These are phyloP conservation scores for Elymnias hypermnestra DNA, from an alignment of 1,140 invertebrate species.

Conservation along the genomic window DNA sequence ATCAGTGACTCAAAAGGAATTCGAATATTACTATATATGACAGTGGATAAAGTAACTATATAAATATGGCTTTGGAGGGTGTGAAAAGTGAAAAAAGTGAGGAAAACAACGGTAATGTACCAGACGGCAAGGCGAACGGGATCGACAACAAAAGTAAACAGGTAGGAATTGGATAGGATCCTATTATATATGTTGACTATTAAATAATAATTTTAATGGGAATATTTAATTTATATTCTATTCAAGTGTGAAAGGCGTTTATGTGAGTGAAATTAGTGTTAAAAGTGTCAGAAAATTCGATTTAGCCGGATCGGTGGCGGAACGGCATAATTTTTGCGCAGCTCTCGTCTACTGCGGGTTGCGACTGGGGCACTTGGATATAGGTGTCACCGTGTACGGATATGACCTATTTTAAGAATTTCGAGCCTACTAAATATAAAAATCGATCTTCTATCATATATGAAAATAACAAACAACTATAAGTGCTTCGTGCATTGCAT, in stretches of 20 bases:
- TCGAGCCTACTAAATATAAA: constrained; percentile 15
- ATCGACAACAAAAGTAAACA: constrained; percentile 73
- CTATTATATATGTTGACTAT: too few relatives aligned
- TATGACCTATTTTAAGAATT: constrained; percentile 62
- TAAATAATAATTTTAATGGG: too few relatives aligned
- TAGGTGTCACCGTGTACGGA: constrained; percentile 47
- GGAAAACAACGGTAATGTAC: constrained; percentile 65
- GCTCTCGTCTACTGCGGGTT: constrained; percentile 34
- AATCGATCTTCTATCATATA: too few relatives aligned
- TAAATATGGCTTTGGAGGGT: constrained; percentile 72
- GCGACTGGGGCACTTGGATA: constrained; percentile 35
- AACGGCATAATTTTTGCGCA: constrained; percentile 47
- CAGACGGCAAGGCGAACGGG: constrained; percentile 65
- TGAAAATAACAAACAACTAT: too few relatives aligned
- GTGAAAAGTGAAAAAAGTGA: constrained; percentile 75
- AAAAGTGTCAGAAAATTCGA: not conserved
- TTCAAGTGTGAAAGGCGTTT: not conserved
- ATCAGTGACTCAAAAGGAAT: constrained; percentile 46
- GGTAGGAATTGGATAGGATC: constrained; percentile 35
- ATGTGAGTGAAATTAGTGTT: not conserved
- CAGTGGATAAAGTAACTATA: constrained; percentile 64
- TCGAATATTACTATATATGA: constrained; percentile 57
- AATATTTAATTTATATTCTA: not conserved
- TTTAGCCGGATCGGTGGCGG: not conserved
- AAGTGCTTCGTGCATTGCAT: too few relatives aligned